A percentile compares a stretch with the other conserved stretches of the same genome.
phyloP scores from a whole-genome alignment of 2,888 invertebrate species.

The Machimus atricapillus region DNA sequence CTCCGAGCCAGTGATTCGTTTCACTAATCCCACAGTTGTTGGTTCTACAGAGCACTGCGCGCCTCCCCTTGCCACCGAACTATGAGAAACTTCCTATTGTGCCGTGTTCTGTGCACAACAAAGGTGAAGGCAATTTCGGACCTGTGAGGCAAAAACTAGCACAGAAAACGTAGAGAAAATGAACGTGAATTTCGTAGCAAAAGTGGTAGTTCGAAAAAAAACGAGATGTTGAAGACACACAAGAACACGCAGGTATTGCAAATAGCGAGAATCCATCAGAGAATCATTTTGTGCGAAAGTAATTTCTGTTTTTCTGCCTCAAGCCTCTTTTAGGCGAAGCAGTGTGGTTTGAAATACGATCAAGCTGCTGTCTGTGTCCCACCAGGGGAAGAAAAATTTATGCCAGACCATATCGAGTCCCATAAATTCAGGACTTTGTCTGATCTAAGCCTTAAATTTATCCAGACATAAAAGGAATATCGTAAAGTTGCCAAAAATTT shows the following conservation, averaged over 20 bases:
- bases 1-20: background rate
- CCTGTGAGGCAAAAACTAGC: background rate
- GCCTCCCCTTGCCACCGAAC: background rate
- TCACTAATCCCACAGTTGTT: background rate
- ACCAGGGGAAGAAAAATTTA: background rate
- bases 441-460: constrained; percentile 11
- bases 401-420: background rate
- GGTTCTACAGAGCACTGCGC: background rate
- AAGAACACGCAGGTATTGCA: background rate
- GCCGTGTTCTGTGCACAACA: background rate
- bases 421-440: background rate
- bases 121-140: constrained; percentile 32
- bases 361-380: background rate
- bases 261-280: background rate
- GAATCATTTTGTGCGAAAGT: background rate
- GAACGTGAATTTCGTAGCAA: constrained; percentile 1
- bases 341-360: background rate
- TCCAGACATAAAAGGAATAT: background rate
- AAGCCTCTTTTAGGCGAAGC: background rate
- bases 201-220: background rate
- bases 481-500: background rate
- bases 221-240: background rate
- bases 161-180: background rate
- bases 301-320: background rate
- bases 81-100: constrained; percentile 30